Evolutionary conservation across 92 coral and sea anemone genomes (phyloP), one percentile per base, ranked within the genome.

Genomic region (Porites lobata): DNA sequence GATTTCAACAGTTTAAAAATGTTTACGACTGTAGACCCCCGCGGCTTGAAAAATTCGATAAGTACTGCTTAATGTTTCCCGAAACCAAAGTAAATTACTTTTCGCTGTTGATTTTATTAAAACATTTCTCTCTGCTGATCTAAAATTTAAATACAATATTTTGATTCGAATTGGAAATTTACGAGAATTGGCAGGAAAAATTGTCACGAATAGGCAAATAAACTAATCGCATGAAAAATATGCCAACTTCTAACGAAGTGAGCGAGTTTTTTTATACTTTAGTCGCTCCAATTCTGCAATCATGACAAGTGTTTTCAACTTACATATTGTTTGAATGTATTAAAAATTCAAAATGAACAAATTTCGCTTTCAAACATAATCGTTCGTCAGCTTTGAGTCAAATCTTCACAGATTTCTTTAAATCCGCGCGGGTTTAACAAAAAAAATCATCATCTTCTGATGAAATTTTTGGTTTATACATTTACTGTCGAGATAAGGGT

Each of bases 61-160:
- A 84, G 72, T 62, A 61, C 51, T 50, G 72, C 73, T 43, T 74
- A 75, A 84, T 84, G 87, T 74, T 84, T 74, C 64, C 78, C 80
- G 64, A 84, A 84, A 84, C 80, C 80, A 64, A 74, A 74, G 87
- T 72, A 84, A 84, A 84, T 84, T 84, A 74, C 81, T 84, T 84
- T 84, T 32, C 79, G 58, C 80, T 73, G 81, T 65, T 75, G 73
- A 84, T 75, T 84, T 84, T 64, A 84, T 84, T 84, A 50, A 84
- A 84, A 59, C 50, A 24, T 38, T 84, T 74, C 62, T 38, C 73
- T 63, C 8, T 72, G 59, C 63, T 84, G 80, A 84, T 84, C 80
- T 73, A 75, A 84, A 84, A 84, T 84, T 73, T 73, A 73, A 84
- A 84, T 84, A 80, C 64, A 84, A 74, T 84, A 74, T 73, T 84